Evolutionary conservation across 2,888 invertebrate genomes (phyloP).

Genomic region (Zele albiditarsus): DNA sequence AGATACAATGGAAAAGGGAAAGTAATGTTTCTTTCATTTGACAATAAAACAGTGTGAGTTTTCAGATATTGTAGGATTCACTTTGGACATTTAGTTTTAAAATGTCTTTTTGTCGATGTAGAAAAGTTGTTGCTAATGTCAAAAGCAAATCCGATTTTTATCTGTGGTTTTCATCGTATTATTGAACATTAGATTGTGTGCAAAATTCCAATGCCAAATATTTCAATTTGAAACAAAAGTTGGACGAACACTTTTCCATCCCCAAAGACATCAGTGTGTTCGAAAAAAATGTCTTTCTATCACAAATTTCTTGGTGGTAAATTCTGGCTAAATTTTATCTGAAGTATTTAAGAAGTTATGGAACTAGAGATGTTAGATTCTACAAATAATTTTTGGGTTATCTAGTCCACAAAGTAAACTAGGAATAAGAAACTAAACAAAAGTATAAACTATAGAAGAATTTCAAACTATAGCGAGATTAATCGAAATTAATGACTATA

Average conservation of each 20-base stretch:
- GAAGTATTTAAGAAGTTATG: too few relatives aligned
- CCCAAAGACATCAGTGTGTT: too few relatives aligned
- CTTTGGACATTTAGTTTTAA: neutral
- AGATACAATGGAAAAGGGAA: conserved; percentile 6
- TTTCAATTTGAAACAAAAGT: neutral
- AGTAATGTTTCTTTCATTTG: conserved; percentile 1
- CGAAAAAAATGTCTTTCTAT: too few relatives aligned
- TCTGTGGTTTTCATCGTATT: neutral
- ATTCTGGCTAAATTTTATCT: too few relatives aligned
- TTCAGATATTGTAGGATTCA: neutral
- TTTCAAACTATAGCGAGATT: too few relatives aligned
- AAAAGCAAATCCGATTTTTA: neutral
- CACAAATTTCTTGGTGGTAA: too few relatives aligned
- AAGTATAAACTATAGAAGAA: too few relatives aligned
- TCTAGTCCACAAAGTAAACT: too few relatives aligned
- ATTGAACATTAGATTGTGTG: neutral
- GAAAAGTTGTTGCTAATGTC: neutral
- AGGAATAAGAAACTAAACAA: too few relatives aligned
- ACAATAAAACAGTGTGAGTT: neutral
- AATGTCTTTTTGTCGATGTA: neutral
- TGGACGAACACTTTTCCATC: neutral
- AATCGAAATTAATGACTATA: too few relatives aligned
- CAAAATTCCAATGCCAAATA: neutral
- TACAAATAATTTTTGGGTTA: too few relatives aligned
- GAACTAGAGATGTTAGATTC: too few relatives aligned